These are phyloP conservation scores for Brachymystax lenok DNA, from an alignment of 2,797 vertebrate species.

Conservation along the genomic window DNA sequence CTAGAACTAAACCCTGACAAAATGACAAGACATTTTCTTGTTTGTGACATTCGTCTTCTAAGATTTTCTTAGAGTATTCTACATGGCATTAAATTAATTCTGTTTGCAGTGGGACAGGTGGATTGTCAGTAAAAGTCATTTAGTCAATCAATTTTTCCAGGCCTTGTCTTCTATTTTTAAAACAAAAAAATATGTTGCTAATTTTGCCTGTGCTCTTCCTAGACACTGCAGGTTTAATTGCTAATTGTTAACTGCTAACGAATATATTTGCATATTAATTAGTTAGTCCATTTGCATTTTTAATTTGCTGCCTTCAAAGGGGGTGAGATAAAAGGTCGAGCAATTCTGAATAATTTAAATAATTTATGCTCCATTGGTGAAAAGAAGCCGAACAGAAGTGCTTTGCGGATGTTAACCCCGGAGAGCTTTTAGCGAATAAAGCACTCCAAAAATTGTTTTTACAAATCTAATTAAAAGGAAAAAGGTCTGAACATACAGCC, in stretches of 20 bases:
- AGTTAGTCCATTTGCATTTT: conserved; percentile 99
- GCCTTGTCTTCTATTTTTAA: conserved; percentile 92
- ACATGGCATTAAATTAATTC: conserved; percentile 74
- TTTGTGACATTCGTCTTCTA: conserved; percentile 63
- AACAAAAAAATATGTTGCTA: conserved; percentile 99
- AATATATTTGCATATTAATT: conserved; percentile 99
- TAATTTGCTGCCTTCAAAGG: conserved; percentile 99
- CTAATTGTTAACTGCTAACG: conserved; percentile 99
- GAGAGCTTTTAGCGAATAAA: conserved; percentile 88
- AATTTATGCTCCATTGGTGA: conserved; percentile 99
- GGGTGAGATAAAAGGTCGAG: conserved; percentile 99
- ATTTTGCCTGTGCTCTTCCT: conserved; percentile 99
- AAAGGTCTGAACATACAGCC: conserved; percentile 81
- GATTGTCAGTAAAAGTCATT: conserved; percentile 94
- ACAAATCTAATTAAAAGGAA: conserved; percentile 89
- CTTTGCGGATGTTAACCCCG: conserved; percentile 99
- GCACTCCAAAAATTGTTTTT: conserved; percentile 88
- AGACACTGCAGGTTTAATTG: conserved; percentile 99
- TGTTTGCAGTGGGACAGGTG: conserved; percentile 73
- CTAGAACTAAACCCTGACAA: conserved; percentile 57
- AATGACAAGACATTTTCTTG: conserved; percentile 66
- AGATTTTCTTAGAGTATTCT: conserved; percentile 58
- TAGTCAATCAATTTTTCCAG: conserved; percentile 94
- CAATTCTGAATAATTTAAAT: conserved; percentile 99
- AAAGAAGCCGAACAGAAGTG: conserved; percentile 99